phyloP scores from a whole-genome alignment of 2,888 invertebrate species.

The Argynnis bischoffii region DNA sequence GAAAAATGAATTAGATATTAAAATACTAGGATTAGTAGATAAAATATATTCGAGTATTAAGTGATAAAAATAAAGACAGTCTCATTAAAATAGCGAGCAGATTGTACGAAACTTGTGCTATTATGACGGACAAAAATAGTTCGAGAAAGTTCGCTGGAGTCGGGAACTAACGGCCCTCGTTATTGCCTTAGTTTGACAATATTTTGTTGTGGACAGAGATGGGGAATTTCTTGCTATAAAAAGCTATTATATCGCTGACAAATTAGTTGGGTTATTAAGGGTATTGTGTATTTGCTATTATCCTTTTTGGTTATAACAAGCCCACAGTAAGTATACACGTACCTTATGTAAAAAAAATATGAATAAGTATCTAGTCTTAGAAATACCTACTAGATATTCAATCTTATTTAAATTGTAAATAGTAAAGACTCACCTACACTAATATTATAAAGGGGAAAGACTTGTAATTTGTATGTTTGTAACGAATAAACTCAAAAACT shows the following conservation, averaged over 20 bases:
- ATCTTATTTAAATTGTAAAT: too few species aligned
- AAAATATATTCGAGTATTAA: background rate
- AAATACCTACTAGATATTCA: too few species aligned
- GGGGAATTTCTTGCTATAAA: slow-evolving; percentile 62
- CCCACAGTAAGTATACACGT: background rate
- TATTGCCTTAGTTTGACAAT: slow-evolving; percentile 79
- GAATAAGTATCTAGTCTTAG: background rate
- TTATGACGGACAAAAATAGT: slow-evolving; percentile 80
- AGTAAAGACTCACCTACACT: too few species aligned
- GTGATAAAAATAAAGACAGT: slow-evolving; percentile 27
- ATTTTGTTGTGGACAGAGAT: slow-evolving; percentile 70
- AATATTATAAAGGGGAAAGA: too few species aligned
- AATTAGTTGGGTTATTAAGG: slow-evolving; percentile 51
- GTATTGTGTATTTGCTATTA: slow-evolving; percentile 32
- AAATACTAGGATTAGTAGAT: background rate
- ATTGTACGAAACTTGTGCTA: slow-evolving; percentile 73
- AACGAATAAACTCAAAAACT: too few species aligned
- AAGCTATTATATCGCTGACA: slow-evolving; percentile 62
- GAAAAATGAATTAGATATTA: background rate
- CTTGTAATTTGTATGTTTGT: too few species aligned
- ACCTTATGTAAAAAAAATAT: background rate
- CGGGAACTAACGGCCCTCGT: slow-evolving; percentile 69
- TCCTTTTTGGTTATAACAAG: slow-evolving; percentile 21
- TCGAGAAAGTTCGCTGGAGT: slow-evolving; percentile 62
- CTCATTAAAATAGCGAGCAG: slow-evolving; percentile 56